Conservation (phyloP, 2,797 vertebrate genomes). For the Acanthurus lineatus region DNA sequence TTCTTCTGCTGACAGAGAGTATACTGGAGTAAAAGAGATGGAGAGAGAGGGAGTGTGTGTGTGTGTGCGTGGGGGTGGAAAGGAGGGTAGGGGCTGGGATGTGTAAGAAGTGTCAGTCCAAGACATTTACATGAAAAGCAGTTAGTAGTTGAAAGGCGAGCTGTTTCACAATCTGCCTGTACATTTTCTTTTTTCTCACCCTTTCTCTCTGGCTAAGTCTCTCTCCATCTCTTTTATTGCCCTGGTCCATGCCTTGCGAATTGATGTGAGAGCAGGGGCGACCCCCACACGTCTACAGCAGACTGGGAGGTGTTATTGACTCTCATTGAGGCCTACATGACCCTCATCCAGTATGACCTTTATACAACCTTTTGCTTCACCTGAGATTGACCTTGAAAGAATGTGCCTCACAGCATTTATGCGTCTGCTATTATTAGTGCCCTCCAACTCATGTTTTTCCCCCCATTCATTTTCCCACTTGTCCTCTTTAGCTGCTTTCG, state of each 20-base stretch:
- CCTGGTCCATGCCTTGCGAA: constrained; percentile 85
- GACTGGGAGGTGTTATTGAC: constrained; percentile 94
- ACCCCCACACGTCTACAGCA: constrained; percentile 90
- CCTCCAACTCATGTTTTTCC: constrained; percentile 43
- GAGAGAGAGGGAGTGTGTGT: constrained; percentile 54
- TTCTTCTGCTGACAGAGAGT: constrained; percentile 84
- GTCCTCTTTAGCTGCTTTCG: constrained; percentile 48
- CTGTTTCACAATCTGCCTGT: constrained; percentile 97
- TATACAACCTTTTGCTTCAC: constrained; percentile 90
- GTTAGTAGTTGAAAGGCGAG: constrained; percentile 96
- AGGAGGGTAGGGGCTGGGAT: constrained; percentile 83
- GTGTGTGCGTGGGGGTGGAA: constrained; percentile 53
- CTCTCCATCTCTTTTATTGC: constrained; percentile 91
- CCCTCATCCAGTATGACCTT: constrained; percentile 91
- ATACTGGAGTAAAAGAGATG: constrained; percentile 78
- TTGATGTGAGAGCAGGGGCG: constrained; percentile 89
- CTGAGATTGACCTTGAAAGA: constrained; percentile 98
- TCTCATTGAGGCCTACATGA: constrained; percentile 91
- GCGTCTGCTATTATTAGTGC: constrained; percentile 67
- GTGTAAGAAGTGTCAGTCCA: constrained; percentile 96
- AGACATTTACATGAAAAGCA: constrained; percentile 99
- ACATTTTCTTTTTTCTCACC: constrained; percentile 89
- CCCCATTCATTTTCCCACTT: constrained; percentile 36
- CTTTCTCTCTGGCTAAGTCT: constrained; percentile 80
- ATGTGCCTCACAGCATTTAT: constrained; percentile 81